Conservation (phyloP, 2,888 invertebrate genomes). For the Brachylomia viminalis region DNA sequence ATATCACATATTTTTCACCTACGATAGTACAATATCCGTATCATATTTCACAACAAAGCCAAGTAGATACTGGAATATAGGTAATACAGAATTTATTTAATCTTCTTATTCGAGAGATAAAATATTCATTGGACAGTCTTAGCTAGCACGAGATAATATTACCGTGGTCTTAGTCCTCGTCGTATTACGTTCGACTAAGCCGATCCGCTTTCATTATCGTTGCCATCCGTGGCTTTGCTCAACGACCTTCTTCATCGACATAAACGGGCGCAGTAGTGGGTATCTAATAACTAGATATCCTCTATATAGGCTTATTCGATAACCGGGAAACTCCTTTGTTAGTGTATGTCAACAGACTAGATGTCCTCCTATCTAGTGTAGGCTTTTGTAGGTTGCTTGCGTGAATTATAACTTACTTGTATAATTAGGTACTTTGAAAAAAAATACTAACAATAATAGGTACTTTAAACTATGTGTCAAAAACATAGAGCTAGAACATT, state of each 20-base stretch:
- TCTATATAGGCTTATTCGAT: not conserved
- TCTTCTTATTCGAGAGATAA: slow-evolving; percentile 37
- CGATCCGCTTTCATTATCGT: slow-evolving; percentile 54
- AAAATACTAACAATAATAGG: too few species aligned
- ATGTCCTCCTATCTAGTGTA: not conserved
- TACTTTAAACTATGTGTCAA: too few species aligned
- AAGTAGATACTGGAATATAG: not conserved
- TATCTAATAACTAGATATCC: slow-evolving; percentile 23
- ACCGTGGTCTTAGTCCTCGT: slow-evolving; percentile 37
- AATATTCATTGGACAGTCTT: slow-evolving; percentile 51
- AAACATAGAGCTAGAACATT: too few species aligned
- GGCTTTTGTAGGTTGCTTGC: not conserved
- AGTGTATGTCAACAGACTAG: not conserved
- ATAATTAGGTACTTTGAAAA: too few species aligned
- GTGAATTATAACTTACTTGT: not conserved
- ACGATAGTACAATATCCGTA: not conserved
- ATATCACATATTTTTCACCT: not conserved
- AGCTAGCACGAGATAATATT: too few species aligned
- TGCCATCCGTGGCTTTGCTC: slow-evolving; percentile 36
- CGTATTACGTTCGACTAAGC: slow-evolving; percentile 50
- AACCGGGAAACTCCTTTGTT: slow-evolving; percentile 4
- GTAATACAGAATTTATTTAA: slow-evolving; percentile 32
- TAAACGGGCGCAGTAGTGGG: slow-evolving; percentile 15
- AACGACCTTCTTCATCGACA: slow-evolving; percentile 20
- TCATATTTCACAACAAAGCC: slow-evolving; percentile 28